Base-by-base conservation (phyloP, 2,113 vertebrate genomes). In the Leuciscus idus region DNA sequence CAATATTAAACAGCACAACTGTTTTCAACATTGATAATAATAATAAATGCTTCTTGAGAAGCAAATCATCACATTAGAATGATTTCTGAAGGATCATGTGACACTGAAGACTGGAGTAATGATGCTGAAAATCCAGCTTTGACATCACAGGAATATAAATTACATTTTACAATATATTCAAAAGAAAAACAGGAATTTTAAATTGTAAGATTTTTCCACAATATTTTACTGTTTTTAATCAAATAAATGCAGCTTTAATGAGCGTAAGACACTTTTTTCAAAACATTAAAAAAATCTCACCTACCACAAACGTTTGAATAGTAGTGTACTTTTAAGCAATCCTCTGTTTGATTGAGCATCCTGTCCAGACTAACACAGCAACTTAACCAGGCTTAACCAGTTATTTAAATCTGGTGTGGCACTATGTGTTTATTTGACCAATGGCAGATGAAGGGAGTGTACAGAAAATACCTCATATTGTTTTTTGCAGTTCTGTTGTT, bases 401-500 rank as follows among this genome's bases (percentile, higher is more conserved):
- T 39, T 23, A 21, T 72, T 72, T 23, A 23, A 39, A 72, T 11
- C 15, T 39, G 33, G 4, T 8, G 1, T 36, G 9, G 36, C 4
- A 4, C 36, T 46, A 6, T n/a, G 39, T 73, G 21, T 73, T 46
- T 73, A 43, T 72, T 39, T 26, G 21, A 46, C 36, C 70, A 46
- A 13, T 74, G 21, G 70, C 39, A 74, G 70, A 46, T 26, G 70
- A 19, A 11, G 6, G 36, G 33, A 72, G 9, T n/a, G 39, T 26
- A 23, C 39, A 74, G 70, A 74, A 74, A 74, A 43, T 43, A 13
- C 39, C 10, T 46, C 70, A 6, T 19, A 43, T 43, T 43, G 2
- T 39, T 72, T 70, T 72, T 72, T 73, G 10, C 70, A 73, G 43
- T 26, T 48, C n/a, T 75, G 43, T 75, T 26, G 73, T 28, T 74